These are phyloP conservation scores for Artibeus jamaicensis DNA, from an alignment of 2,797 vertebrate genomes.

Conservation along the genomic window DNA sequence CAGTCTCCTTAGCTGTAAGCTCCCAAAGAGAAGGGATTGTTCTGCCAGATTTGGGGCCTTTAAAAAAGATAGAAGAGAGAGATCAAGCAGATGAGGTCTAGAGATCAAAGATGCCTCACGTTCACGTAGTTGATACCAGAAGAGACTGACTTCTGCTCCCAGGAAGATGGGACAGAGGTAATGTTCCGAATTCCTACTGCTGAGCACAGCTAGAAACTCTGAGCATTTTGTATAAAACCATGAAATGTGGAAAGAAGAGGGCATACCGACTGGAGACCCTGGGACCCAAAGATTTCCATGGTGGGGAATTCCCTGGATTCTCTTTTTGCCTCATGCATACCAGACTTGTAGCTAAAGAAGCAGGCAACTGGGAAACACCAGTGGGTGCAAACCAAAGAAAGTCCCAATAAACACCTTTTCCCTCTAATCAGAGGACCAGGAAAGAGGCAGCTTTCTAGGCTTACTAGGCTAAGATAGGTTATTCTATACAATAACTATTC, in stretches of 20 bases:
- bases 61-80: not conserved
- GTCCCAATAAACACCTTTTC: not conserved
- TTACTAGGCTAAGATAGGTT: not conserved
- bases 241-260: not conserved
- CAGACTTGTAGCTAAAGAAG: not conserved
- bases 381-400: not conserved
- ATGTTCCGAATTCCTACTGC: not conserved
- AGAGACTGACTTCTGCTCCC: not conserved
- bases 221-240: not conserved
- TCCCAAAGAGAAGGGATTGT: not conserved
- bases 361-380: not conserved
- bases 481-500: not conserved
- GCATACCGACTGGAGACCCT: not conserved
- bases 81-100: not conserved
- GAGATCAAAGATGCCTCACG: not conserved
- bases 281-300: not conserved
- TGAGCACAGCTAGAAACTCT: not conserved
- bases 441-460: not conserved
- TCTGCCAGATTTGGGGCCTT: not conserved
- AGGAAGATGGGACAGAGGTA: not conserved
- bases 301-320: not conserved
- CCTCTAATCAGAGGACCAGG: not conserved
- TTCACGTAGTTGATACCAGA: not conserved
- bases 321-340: not conserved
- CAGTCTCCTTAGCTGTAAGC: not conserved